These are phyloP conservation scores for Heliconius melpomene DNA, from an alignment of 1,140 invertebrate genomes.

Conservation along the genomic window DNA sequence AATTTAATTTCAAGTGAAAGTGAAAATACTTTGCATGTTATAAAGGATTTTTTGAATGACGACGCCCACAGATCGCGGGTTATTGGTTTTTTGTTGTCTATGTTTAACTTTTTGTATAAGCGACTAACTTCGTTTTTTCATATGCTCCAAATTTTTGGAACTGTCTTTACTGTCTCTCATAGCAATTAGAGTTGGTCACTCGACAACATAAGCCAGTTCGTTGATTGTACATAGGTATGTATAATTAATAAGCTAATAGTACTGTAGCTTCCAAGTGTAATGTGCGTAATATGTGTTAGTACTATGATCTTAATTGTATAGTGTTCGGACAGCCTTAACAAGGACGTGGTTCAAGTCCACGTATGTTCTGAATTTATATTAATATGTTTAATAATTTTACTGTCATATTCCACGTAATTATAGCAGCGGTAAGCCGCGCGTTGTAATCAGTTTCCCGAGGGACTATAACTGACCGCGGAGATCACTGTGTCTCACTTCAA, in stretches of 20 bases:
- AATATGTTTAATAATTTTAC: no score
- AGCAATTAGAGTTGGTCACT: background rate
- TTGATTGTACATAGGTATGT: background rate
- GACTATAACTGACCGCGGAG: no score
- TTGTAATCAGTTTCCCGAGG: no score
- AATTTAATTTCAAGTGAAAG: conserved; percentile 7
- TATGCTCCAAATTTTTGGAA: no score
- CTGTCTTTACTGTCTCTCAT: no score
- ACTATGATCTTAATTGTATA: background rate
- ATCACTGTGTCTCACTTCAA: no score
- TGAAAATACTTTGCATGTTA: background rate
- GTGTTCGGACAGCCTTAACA: background rate
- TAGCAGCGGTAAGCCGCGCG: no score
- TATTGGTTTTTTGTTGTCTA: background rate
- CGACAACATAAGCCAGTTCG: background rate
- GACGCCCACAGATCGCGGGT: background rate
- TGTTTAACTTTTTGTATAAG: no score
- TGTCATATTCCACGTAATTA: no score
- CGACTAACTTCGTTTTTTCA: no score
- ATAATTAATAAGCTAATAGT: background rate
- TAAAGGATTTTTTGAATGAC: conserved; percentile 4
- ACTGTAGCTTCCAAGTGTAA: background rate
- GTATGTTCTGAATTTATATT: no score
- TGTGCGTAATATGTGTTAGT: background rate
- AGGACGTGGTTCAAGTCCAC: no score